Evolutionary conservation across 2,113 vertebrate genomes (phyloP).

Genomic region (Chamaetylas fuelleborni): DNA sequence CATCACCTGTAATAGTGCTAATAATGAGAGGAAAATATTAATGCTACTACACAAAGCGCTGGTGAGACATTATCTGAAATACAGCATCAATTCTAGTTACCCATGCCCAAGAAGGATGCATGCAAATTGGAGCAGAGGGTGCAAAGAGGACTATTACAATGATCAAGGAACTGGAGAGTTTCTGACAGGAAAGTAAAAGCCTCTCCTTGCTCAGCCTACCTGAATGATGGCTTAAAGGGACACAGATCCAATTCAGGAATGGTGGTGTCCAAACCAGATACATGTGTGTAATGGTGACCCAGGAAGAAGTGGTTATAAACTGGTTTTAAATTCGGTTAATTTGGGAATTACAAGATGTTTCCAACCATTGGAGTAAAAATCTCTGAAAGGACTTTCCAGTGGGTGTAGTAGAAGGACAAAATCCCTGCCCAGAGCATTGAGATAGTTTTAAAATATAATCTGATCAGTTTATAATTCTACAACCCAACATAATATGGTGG

Average conservation of each 20-base stretch:
- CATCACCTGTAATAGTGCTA: conserved; percentile 61
- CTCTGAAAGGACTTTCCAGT: not conserved
- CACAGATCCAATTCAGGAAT: not conserved
- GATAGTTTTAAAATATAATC: not conserved
- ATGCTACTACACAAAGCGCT: conserved; percentile 41
- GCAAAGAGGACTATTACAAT: conserved; percentile 39
- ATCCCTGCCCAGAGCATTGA: not conserved
- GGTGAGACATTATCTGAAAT: conserved; percentile 45
- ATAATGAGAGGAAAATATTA: conserved; percentile 62
- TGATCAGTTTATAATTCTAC: not conserved
- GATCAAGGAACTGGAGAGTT: not conserved
- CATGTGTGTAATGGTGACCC: not conserved
- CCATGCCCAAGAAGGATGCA: conserved; percentile 18
- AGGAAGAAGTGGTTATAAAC: not conserved
- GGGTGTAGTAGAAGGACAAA: not conserved
- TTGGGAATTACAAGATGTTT: not conserved
- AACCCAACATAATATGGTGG: not conserved
- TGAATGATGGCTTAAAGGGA: not conserved
- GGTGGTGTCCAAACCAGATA: not conserved
- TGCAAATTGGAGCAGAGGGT: conserved; percentile 54
- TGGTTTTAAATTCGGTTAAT: not conserved
- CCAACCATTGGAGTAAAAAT: not conserved
- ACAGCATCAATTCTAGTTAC: conserved; percentile 7
- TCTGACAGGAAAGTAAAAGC: not conserved
- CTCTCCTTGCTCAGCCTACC: not conserved